These are phyloP conservation scores for Dolichopus griseipennis DNA, from an alignment of 2,888 invertebrate genomes.

Conservation along the genomic window DNA sequence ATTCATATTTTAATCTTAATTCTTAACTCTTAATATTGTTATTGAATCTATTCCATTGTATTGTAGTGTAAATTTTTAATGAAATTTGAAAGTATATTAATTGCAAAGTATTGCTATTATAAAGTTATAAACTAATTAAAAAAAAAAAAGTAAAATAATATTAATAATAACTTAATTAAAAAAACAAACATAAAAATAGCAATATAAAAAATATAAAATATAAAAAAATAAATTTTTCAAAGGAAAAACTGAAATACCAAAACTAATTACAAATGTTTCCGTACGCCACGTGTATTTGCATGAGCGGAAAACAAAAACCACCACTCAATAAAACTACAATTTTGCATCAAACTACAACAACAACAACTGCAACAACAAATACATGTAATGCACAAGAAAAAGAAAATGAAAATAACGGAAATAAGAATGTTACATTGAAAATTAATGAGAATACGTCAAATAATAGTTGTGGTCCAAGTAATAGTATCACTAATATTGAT, in stretches of 20 bases:
- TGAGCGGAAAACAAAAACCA: background rate
- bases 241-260: background rate
- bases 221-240: background rate
- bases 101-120: no score
- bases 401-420: background rate
- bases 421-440: background rate
- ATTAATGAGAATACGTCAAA: background rate
- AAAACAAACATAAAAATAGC: no score
- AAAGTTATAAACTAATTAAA: no score
- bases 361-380: background rate
- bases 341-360: background rate
- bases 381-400: background rate
- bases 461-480: background rate
- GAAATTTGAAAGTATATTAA: no score
- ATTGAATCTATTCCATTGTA: no score
- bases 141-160: no score
- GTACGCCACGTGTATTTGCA: background rate
- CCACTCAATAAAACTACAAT: no score
- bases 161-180: no score
- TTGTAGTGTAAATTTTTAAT: no score
- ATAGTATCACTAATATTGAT: background rate
- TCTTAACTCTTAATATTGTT: no score
- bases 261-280: background rate
- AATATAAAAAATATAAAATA: no score
- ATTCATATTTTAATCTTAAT: no score